phyloP scores from a whole-genome alignment of 2,797 vertebrate genomes.

The Catostomus latipinnis region DNA sequence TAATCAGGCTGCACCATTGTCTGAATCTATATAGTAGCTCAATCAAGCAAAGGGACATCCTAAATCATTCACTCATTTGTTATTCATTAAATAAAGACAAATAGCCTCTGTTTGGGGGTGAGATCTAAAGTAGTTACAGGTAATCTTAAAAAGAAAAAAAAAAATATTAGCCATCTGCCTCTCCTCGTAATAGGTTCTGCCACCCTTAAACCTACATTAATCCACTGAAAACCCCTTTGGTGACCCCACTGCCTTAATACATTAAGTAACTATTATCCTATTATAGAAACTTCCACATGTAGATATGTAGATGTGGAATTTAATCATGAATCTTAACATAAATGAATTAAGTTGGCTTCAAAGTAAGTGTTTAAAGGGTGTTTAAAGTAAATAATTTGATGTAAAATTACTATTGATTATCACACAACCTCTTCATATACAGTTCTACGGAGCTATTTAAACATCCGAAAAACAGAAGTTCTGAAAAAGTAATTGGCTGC shows the following conservation, averaged over 20 bases:
- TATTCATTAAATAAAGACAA: background rate
- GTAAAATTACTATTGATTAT: too few relatives aligned
- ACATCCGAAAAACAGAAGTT: too few relatives aligned
- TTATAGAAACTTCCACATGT: background rate
- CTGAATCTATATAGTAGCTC: too few relatives aligned
- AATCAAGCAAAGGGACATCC: background rate
- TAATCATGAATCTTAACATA: background rate
- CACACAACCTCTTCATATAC: too few relatives aligned
- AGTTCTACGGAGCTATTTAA: too few relatives aligned
- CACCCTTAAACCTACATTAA: conserved; percentile 2
- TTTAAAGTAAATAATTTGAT: too few relatives aligned
- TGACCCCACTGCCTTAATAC: background rate
- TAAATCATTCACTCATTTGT: background rate
- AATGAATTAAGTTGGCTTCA: background rate
- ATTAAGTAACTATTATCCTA: conserved; percentile 1
- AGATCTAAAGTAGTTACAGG: conserved; percentile 2
- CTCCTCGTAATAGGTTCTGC: background rate
- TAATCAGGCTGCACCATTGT: too few relatives aligned
- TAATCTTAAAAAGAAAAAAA: conserved; percentile 4
- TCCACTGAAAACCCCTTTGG: conserved; percentile 13
- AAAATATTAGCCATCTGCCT: conserved; percentile 3
- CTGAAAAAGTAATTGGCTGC: too few relatives aligned
- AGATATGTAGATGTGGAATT: background rate
- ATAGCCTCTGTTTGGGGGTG: background rate
- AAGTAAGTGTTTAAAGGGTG: too few relatives aligned